These are phyloP conservation scores for Atethmia centrago DNA, from an alignment of 2,888 invertebrate genomes.

Conservation along the genomic window DNA sequence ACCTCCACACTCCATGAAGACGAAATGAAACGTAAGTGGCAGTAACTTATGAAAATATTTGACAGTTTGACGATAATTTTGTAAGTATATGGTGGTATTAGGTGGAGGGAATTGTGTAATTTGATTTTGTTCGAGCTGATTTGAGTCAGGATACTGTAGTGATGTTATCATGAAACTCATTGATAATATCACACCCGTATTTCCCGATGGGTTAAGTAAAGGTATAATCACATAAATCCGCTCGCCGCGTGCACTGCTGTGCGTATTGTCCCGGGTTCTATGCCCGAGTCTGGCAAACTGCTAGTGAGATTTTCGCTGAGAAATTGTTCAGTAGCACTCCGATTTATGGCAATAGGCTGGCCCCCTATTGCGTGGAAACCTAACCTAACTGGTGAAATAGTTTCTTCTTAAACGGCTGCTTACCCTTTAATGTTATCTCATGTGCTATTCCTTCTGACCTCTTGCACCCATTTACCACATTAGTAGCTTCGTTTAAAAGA, in stretches of 20 bases:
- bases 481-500: conserved; percentile 27
- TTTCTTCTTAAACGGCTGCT: background rate
- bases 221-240: background rate
- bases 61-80: conserved; percentile 24
- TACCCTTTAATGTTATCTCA: background rate
- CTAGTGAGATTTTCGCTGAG: background rate
- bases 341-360: background rate
- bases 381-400: background rate
- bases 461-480: conserved; percentile 23
- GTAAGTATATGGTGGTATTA: background rate
- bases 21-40: conserved; percentile 55
- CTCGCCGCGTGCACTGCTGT: background rate
- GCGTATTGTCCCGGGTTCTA: no score
- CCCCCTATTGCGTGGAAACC: background rate
- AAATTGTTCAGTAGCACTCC: no score
- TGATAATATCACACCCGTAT: no score
- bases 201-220: background rate
- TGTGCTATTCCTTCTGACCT: conserved; percentile 9
- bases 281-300: background rate
- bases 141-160: background rate
- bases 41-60: conserved; percentile 52
- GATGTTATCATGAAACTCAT: background rate
- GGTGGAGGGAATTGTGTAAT: background rate
- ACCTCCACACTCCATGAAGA: conserved; percentile 60
- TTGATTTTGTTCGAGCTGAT: conserved; percentile 5